These are phyloP conservation scores for Gambelia wislizenii DNA, from an alignment of 2,797 vertebrate genomes.

Conservation along the genomic window DNA sequence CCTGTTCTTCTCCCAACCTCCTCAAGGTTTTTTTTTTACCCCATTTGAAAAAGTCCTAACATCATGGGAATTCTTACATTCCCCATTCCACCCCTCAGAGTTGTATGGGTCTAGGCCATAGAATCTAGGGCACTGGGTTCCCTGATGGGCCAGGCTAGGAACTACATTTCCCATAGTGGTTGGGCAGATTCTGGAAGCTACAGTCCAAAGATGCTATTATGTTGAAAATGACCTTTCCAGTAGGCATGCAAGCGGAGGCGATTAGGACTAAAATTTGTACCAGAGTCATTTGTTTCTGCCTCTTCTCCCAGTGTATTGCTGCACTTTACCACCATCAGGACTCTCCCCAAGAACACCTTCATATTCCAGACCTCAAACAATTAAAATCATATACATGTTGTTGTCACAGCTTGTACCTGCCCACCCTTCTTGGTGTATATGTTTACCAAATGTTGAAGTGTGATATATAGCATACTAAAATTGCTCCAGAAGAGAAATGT, in stretches of 20 bases:
- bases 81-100: background rate
- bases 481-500: background rate
- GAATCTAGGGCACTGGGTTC: background rate
- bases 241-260: background rate
- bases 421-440: background rate
- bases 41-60: too few species aligned
- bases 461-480: conserved; percentile 10
- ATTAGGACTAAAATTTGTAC: background rate
- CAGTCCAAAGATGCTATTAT: background rate
- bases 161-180: too few species aligned
- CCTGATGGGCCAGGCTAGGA: background rate
- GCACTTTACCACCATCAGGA: background rate
- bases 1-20: too few species aligned
- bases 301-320: background rate
- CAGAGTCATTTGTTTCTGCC: background rate
- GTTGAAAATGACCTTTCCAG: background rate
- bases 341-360: conserved; percentile 42
- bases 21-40: too few species aligned
- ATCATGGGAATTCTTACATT: background rate
- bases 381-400: background rate
- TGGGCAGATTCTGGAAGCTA: too few species aligned
- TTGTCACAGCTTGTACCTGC: background rate
- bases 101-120: too few species aligned
- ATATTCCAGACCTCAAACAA: background rate
- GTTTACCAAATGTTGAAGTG: background rate